Conservation (phyloP, 2,888 invertebrate species). For the Molorchus minor region DNA sequence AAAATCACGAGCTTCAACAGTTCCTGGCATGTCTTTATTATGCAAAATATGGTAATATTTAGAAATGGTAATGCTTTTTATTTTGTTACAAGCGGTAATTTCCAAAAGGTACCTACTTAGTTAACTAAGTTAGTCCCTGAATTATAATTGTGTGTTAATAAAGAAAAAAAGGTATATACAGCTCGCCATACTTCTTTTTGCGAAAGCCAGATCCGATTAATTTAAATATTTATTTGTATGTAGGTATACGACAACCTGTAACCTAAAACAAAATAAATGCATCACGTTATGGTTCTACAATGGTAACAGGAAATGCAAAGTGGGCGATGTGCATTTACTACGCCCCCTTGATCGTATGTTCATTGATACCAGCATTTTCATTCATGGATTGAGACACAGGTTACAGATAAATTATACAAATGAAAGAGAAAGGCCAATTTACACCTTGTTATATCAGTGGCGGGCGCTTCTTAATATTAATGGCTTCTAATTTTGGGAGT, state of each 20-base stretch:
- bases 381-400: slow-evolving; percentile 37
- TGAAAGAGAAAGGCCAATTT: slow-evolving; percentile 38
- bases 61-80: background rate
- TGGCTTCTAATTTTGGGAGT: too few species aligned
- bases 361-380: slow-evolving; percentile 43
- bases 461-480: too few species aligned
- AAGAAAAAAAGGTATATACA: too few species aligned
- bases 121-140: too few species aligned
- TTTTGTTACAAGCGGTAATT: background rate
- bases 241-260: too few species aligned
- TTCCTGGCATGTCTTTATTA: slow-evolving; percentile 1
- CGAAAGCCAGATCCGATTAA: too few species aligned
- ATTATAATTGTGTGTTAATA: too few species aligned
- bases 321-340: slow-evolving; percentile 39
- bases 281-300: slow-evolving; percentile 29
- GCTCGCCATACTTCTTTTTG: too few species aligned
- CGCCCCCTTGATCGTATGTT: slow-evolving; percentile 39
- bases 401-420: slow-evolving; percentile 23
- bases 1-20: background rate
- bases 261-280: slow-evolving; percentile 4
- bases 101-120: too few species aligned
- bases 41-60: background rate
- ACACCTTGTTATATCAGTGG: slow-evolving; percentile 42
- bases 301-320: slow-evolving; percentile 40
- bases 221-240: too few species aligned